Evolutionary conservation across 2,797 vertebrate genomes (phyloP).

Genomic region (Acomys russatus): DNA sequence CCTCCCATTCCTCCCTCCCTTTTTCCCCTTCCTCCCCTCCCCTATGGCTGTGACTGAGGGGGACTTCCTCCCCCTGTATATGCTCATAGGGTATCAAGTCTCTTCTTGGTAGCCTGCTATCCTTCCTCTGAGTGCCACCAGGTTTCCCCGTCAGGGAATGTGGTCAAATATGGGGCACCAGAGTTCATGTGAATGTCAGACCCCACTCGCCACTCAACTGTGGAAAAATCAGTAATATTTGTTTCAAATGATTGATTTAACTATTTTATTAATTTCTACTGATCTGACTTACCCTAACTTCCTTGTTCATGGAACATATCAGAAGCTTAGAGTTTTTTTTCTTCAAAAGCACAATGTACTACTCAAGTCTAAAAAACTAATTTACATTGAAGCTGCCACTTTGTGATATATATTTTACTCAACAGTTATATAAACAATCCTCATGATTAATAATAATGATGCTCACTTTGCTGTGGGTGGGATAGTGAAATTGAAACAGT

Average conservation of each 20-base stretch:
- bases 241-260: background rate
- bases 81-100: too few species aligned
- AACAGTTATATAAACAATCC: background rate
- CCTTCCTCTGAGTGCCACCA: too few species aligned
- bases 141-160: too few species aligned
- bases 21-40: too few species aligned
- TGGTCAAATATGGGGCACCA: too few species aligned
- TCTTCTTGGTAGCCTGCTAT: too few species aligned
- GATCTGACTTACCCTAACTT: background rate
- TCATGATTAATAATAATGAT: background rate
- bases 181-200: too few species aligned
- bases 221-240: background rate
- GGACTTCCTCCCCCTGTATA: too few species aligned
- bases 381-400: background rate
- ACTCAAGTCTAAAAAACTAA: constrained; percentile 19
- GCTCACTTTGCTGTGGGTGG: background rate
- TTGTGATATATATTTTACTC: background rate
- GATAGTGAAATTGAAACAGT: background rate
- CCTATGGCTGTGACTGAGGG: too few species aligned
- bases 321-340: background rate
- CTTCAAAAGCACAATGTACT: constrained; percentile 10
- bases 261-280: constrained; percentile 16
- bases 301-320: background rate
- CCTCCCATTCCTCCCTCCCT: too few species aligned
- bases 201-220: too few species aligned